These are phyloP conservation scores for Patagioenas fasciata DNA, from an alignment of 2,113 vertebrate genomes.

Conservation along the genomic window DNA sequence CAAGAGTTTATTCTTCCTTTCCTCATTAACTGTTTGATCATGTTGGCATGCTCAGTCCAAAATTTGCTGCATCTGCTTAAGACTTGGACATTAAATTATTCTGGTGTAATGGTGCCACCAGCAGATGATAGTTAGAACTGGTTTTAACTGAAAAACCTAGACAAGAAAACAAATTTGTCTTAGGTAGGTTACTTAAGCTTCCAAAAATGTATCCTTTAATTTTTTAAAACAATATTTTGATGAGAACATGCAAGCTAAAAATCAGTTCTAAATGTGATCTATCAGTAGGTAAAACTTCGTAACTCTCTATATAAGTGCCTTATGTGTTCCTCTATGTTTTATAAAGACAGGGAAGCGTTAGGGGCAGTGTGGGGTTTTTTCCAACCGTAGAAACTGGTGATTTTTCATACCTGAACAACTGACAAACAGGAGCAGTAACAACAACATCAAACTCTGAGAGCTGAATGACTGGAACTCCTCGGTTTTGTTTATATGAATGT, in stretches of 20 bases:
- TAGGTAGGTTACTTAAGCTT: not conserved
- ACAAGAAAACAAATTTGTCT: not conserved
- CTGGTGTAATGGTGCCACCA: constrained; percentile 65
- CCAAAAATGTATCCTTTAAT: not conserved
- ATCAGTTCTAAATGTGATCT: not conserved
- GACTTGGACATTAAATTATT: not conserved
- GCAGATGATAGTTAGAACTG: constrained; percentile 56
- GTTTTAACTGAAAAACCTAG: not conserved
- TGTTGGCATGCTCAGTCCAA: not conserved
- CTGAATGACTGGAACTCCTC: not conserved
- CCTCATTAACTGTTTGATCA: not conserved
- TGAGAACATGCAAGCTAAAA: not conserved
- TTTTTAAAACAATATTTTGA: not conserved
- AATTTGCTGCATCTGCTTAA: not conserved
- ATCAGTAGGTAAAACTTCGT: not conserved
- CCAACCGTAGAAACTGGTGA: not conserved
- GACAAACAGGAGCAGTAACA: not conserved
- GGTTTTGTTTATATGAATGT: not conserved
- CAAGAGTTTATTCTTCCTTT: not conserved
- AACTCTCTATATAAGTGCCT: not conserved
- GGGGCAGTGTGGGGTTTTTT: accelerated
- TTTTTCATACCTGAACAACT: not conserved
- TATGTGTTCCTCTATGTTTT: not conserved
- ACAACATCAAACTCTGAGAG: not conserved
- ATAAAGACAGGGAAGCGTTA: not conserved